phyloP scores from a whole-genome alignment of 2,797 vertebrate species.

The Sebastes iracundus region DNA sequence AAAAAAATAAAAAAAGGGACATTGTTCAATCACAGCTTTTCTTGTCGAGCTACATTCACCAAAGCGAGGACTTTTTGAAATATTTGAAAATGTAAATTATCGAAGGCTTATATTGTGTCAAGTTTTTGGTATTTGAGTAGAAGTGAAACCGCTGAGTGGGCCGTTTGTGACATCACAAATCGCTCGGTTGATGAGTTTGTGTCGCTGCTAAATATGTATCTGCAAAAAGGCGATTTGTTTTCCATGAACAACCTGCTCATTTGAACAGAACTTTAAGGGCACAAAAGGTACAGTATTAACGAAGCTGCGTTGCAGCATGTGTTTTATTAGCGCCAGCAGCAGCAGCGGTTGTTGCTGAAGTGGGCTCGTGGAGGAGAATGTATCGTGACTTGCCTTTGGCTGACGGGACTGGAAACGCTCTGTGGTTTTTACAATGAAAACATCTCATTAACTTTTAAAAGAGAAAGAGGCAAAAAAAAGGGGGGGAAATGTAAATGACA shows the following conservation, averaged over 20 bases:
- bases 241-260: neutral
- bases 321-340: neutral
- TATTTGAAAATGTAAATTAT: constrained; percentile 29
- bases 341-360: neutral
- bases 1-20: constrained; percentile 4
- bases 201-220: constrained; percentile 12
- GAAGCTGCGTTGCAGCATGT: neutral
- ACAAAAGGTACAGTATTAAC: neutral
- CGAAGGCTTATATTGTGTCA: constrained; percentile 33
- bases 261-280: constrained; percentile 1
- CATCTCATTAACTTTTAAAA: constrained; percentile 28
- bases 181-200: constrained; percentile 1
- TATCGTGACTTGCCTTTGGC: constrained; percentile 16
- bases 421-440: constrained; percentile 37
- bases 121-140: constrained; percentile 18
- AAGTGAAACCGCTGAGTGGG: constrained; percentile 6
- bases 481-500: constrained; percentile 13
- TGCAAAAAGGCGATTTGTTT: neutral
- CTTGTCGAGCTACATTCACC: constrained; percentile 63
- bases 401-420: constrained; percentile 11
- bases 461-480: neutral
- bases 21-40: constrained; percentile 39
- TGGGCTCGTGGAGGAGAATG: constrained; percentile 20
- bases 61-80: constrained; percentile 55
- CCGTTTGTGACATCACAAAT: neutral